Evolutionary conservation across 1,140 invertebrate genomes (phyloP).

Genomic region (Orchesella cincta): DNA sequence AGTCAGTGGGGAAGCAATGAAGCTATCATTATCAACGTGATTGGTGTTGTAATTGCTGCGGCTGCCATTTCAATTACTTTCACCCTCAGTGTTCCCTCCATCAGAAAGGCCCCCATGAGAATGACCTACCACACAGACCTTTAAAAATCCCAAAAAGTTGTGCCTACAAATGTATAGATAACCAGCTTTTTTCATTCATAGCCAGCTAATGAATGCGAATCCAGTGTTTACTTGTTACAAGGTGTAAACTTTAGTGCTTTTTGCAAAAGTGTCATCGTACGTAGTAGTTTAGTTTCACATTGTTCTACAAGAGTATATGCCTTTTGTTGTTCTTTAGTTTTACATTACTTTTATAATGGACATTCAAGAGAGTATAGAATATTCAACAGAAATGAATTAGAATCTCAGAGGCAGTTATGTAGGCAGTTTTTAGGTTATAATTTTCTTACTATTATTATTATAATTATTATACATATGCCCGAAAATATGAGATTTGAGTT

Average conservation of each 20-base stretch:
- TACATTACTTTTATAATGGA: neutral
- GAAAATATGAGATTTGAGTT: no score
- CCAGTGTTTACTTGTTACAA: neutral
- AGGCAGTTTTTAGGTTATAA: no score
- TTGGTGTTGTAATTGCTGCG: conserved; percentile 57
- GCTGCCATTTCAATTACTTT: conserved; percentile 58
- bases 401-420: no score
- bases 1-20: conserved; percentile 53
- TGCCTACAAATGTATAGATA: neutral
- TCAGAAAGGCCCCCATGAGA: conserved; percentile 57
- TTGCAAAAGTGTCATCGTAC: neutral
- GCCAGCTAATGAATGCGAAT: neutral
- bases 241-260: neutral
- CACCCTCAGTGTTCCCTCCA: conserved; percentile 57
- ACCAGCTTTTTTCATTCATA: neutral
- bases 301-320: neutral
- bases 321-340: neutral
- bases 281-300: neutral
- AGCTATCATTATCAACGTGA: conserved; percentile 57
- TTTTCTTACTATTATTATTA: no score
- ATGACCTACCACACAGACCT: conserved; percentile 58
- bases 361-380: neutral
- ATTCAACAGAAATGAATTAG: no score
- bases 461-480: no score
- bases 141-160: conserved; percentile 50